Evolutionary conservation across 2,113 vertebrate species (phyloP).

Genomic region (Micromys minutus): DNA sequence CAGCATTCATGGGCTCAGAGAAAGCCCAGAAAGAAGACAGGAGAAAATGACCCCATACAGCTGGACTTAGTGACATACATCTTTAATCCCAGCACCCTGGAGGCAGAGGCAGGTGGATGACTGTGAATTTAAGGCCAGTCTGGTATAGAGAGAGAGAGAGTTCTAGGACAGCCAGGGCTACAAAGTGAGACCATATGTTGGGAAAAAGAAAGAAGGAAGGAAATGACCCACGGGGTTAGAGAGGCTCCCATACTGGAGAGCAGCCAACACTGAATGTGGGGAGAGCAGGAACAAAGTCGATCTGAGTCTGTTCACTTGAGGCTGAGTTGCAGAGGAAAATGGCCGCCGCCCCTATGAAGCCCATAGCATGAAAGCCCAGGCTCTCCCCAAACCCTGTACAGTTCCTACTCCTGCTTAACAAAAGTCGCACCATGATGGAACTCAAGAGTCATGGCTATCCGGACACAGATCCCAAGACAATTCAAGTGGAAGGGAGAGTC

Average conservation of each 20-base stretch:
- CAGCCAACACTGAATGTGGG: not conserved
- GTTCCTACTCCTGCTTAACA: not conserved
- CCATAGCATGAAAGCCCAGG: not conserved
- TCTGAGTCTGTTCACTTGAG: not conserved
- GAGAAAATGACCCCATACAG: not conserved
- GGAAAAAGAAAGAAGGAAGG: not conserved
- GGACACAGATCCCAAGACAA: not conserved
- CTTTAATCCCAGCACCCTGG: not conserved
- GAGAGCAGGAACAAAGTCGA: too few relatives aligned
- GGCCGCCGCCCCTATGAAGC: not conserved
- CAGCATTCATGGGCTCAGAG: not conserved
- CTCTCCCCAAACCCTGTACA: not conserved
- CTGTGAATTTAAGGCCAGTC: not conserved
- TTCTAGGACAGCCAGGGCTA: not conserved
- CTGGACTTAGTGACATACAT: not conserved
- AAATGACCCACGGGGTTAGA: not conserved
- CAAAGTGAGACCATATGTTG: not conserved
- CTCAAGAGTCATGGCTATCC: not conserved
- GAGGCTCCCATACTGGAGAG: not conserved
- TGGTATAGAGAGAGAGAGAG: not conserved
- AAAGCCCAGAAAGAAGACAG: not conserved
- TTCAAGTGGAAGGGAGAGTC: not conserved
- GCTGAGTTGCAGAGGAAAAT: not conserved
- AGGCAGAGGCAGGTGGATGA: not conserved
- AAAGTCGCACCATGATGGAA: not conserved